phyloP scores from a whole-genome alignment of 2,113 vertebrate species.

The Saguinus imperator region DNA sequence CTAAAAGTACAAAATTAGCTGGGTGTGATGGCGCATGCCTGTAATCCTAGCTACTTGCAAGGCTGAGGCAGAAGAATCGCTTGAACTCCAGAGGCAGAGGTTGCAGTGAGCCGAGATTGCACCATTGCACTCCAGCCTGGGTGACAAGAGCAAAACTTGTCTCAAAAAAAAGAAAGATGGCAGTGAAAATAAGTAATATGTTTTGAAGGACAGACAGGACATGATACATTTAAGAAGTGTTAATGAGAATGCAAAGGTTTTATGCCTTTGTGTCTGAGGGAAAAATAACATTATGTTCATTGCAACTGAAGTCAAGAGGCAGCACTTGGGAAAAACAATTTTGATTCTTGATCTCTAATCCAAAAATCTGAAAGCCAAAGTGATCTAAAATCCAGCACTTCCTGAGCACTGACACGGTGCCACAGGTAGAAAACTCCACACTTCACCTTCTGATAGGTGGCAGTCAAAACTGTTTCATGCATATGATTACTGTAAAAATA shows the following conservation, averaged over 20 bases:
- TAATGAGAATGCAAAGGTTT: neutral
- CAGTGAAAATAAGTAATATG: neutral
- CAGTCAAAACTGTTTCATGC: neutral
- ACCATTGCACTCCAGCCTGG: no score
- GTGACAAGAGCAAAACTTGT: no score
- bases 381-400: neutral
- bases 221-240: neutral
- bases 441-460: neutral
- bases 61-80: no score
- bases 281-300: neutral
- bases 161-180: neutral
- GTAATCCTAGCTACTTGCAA: no score
- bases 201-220: neutral
- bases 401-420: neutral
- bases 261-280: neutral
- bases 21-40: no score
- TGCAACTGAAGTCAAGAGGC: neutral
- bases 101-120: no score
- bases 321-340: neutral
- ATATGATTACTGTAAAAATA: neutral
- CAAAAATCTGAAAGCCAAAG: neutral
- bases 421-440: neutral
- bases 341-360: neutral
- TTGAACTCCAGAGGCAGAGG: no score
- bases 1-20: no score